Percentiles rank a stretch among this genome's conserved stretches.
Conservation (phyloP, 2,888 invertebrate species). For the Leptogaster cylindrica region DNA sequence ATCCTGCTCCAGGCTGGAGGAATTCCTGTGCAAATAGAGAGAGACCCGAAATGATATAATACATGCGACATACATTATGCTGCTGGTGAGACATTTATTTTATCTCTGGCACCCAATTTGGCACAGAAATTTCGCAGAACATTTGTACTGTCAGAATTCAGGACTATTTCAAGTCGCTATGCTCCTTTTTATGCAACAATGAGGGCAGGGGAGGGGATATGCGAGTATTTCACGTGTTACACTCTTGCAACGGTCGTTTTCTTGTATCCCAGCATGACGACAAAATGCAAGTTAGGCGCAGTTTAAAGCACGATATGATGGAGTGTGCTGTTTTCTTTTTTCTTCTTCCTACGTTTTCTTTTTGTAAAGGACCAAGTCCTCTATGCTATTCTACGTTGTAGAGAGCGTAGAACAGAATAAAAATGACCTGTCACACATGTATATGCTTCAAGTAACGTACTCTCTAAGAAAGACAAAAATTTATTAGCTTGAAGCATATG, state of each 20-base stretch:
- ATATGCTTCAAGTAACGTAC: background rate
- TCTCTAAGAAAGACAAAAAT: constrained; percentile 3
- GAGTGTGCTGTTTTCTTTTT: background rate
- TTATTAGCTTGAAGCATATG: constrained; percentile 13
- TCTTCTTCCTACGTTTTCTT: no score
- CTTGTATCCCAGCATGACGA: constrained; percentile 3
- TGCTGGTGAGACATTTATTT: constrained; percentile 16
- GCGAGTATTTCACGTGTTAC: constrained; percentile 6
- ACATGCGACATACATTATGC: constrained; percentile 15
- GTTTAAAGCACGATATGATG: constrained; percentile 3
- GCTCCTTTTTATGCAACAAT: background rate
- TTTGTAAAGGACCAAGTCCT: background rate
- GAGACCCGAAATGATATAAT: constrained; percentile 4
- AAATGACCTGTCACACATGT: background rate
- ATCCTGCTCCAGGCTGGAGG: background rate
- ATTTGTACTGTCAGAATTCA: constrained; percentile 15
- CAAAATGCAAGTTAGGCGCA: constrained; percentile 5
- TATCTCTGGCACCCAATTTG: constrained; percentile 27
- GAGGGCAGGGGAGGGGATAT: background rate
- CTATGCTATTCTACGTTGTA: background rate
- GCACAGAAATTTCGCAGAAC: constrained; percentile 25
- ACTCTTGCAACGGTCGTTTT: background rate
- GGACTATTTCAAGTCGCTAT: constrained; percentile 5
- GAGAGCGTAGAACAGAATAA: background rate
- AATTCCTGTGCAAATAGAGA: background rate